Base-by-base conservation (phyloP, 1,140 invertebrate species). In the Gonioctena quinquepunctata region DNA sequence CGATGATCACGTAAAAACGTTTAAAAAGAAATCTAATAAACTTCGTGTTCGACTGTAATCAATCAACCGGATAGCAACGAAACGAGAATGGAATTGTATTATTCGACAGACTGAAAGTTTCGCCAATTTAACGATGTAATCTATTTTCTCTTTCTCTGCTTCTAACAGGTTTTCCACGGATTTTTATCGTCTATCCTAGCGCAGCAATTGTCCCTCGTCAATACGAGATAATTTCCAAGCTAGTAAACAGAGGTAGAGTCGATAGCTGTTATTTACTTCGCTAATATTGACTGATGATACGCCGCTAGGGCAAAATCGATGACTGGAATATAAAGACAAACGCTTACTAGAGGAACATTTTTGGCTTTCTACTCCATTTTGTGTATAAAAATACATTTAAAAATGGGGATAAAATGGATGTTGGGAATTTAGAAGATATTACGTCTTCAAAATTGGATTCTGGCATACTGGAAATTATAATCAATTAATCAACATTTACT, bases 111-210 rank as follows among this genome's bases (percentile, higher is more conserved):
- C 54, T 22, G 54, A 2, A 25, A 57, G 54, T 23, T 23, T 8
- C 22, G 22, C 18, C 54, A 22, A 22, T 25, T 57, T 57, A 57
- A 57, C 25, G 54, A 57, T 57, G 21, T 57, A 57, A 57, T 57
- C 22, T 54, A 11, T 18, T 57, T 57, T 57, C 33, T 42, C 33
- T 42, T 42, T 42, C 16, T 42, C 33, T 4, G 33, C 33, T 42
- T n/a, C n/a, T 42, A 42, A 42, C 33, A 42, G 33, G 33, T 42
- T 42, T n/a, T 42, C 33, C 7, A 42, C 33, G 11, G 13, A 42
- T 42, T 42, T 42, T 42, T 42, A 42, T 42, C 33, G 33, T 42
- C 16, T n/a, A 42, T 42, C 33, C 33, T 11, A 42, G 33, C 11
- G 13, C 11, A 42, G 33, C 13, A 42, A 42, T 42, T n/a, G 8